These are phyloP conservation scores for Bathynomus jamesi DNA, from an alignment of 1,140 invertebrate genomes.

Conservation along the genomic window DNA sequence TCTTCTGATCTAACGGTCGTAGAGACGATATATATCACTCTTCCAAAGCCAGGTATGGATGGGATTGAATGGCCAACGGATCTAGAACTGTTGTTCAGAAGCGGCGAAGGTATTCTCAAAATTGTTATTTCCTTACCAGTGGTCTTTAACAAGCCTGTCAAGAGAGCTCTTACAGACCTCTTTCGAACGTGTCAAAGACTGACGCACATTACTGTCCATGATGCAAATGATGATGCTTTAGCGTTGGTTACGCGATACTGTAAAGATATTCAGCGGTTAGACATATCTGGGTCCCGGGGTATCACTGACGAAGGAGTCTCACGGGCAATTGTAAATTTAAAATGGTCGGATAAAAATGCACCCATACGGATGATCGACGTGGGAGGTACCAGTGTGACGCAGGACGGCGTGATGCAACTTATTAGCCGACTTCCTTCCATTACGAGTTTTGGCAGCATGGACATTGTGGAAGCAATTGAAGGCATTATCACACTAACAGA, in stretches of 20 bases:
- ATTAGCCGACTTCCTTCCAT: slow-evolving; percentile 21
- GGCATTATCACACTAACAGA: slow-evolving; percentile 24
- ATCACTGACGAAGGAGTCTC: slow-evolving; percentile 31
- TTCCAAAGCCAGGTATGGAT: slow-evolving; percentile 18
- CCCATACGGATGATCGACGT: slow-evolving; percentile 25
- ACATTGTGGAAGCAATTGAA: slow-evolving; percentile 25
- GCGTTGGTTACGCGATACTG: slow-evolving; percentile 29
- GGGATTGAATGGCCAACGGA: slow-evolving; percentile 23
- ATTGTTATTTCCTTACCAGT: slow-evolving; percentile 28
- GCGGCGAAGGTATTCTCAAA: slow-evolving; percentile 24
- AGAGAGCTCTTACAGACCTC: slow-evolving; percentile 26
- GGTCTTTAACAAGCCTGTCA: slow-evolving; percentile 19
- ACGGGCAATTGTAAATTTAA: slow-evolving; percentile 24
- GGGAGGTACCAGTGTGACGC: slow-evolving; percentile 30
- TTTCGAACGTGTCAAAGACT: slow-evolving; percentile 29
- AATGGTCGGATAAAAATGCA: slow-evolving; percentile 20
- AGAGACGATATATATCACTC: slow-evolving; percentile 29
- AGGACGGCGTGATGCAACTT: slow-evolving; percentile 23
- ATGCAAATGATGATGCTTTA: slow-evolving; percentile 29
- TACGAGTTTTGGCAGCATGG: slow-evolving; percentile 23
- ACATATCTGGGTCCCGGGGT: slow-evolving; percentile 27
- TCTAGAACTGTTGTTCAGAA: slow-evolving; percentile 23
- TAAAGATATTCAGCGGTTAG: slow-evolving; percentile 15
- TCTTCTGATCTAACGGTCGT: slow-evolving; percentile 24
- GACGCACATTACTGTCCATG: slow-evolving; percentile 11